Conservation (phyloP, 2,888 invertebrate species). For the Auanema freiburgensis region DNA sequence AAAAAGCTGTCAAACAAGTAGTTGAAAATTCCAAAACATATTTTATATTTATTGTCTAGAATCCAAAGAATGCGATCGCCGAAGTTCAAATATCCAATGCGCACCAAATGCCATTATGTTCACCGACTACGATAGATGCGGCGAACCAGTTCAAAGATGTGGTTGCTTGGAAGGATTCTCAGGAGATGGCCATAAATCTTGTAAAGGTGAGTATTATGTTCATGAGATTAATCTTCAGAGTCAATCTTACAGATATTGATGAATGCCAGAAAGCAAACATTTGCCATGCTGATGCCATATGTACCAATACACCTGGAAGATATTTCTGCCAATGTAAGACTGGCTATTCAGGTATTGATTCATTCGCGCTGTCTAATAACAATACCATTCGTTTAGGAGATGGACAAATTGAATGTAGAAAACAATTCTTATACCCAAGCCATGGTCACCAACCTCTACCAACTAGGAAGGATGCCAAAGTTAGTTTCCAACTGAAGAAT, state of each 20-base stretch:
- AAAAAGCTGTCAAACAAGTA: conserved; percentile 53
- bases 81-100: conserved; percentile 28
- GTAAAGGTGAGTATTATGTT: conserved; percentile 42
- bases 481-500: conserved; percentile 48
- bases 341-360: conserved; percentile 17
- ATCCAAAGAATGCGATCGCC: conserved; percentile 8
- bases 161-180: conserved; percentile 61
- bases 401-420: conserved; percentile 54
- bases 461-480: conserved; percentile 44
- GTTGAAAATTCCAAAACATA: conserved; percentile 10
- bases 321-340: conserved; percentile 60
- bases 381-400: conserved; percentile 36
- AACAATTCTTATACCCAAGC: conserved; percentile 52
- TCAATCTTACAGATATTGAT: conserved; percentile 48
- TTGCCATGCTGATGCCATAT: conserved; percentile 58
- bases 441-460: conserved; percentile 52
- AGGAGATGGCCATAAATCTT: conserved; percentile 58
- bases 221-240: conserved; percentile 11
- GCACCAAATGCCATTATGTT: conserved; percentile 62
- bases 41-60: not conserved
- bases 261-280: conserved; percentile 51
- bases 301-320: conserved; percentile 63
- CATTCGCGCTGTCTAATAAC: conserved; percentile 7
- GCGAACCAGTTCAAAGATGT: conserved; percentile 59
- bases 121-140: conserved; percentile 59